These are phyloP conservation scores for Lithophane ornitopus DNA, from an alignment of 2,888 invertebrate species.

Conservation along the genomic window DNA sequence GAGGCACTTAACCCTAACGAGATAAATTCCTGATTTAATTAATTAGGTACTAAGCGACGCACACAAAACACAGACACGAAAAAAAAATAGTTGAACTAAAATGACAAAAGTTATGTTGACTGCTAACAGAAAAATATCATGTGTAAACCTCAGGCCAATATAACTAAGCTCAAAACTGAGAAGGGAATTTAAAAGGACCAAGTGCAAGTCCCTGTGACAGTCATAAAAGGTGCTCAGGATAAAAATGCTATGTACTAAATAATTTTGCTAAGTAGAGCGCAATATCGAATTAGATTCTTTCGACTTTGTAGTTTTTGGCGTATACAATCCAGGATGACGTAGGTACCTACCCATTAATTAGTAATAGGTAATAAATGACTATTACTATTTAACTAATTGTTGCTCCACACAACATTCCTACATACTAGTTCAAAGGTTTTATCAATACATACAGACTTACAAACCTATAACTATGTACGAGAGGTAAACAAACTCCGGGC, in stretches of 20 bases:
- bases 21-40: conserved; percentile 12
- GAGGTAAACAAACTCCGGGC: conserved; percentile 65
- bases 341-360: neutral
- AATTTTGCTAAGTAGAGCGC: neutral
- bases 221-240: neutral
- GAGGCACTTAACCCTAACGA: conserved; percentile 32
- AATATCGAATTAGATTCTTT: no score
- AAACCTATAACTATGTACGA: conserved; percentile 29
- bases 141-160: neutral
- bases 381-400: conserved; percentile 5
- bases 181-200: neutral
- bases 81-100: neutral
- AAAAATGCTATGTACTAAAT: neutral
- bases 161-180: neutral
- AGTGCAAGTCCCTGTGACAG: neutral
- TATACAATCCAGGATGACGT: neutral
- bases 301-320: no score
- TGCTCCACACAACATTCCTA: conserved; percentile 3
- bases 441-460: conserved; percentile 37
- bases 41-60: conserved; percentile 18
- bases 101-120: no score
- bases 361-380: neutral
- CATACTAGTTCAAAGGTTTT: conserved; percentile 44
- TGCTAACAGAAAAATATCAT: neutral
- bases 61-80: neutral